Percentiles rank a stretch among this genome's conserved stretches.
These are phyloP conservation scores for Rhagium mordax DNA, from an alignment of 2,888 invertebrate species.

Conservation along the genomic window DNA sequence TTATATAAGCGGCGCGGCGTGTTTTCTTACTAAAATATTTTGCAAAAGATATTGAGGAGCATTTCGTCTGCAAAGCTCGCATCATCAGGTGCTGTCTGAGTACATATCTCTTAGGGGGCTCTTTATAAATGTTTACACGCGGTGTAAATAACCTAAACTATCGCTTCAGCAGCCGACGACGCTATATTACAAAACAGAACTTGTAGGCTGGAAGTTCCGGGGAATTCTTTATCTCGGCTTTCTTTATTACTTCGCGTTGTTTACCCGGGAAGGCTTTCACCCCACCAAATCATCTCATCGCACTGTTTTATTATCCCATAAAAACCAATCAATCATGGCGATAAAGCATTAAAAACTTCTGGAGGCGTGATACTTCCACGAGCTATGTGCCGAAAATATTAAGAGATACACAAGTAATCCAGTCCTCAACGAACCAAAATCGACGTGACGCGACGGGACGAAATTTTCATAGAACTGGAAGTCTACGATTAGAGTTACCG, in stretches of 20 bases:
- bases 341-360: slow-evolving; percentile 20
- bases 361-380: not conserved
- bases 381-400: not conserved
- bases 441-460: not conserved
- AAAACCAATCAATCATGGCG: slow-evolving; percentile 14
- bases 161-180: too few species aligned
- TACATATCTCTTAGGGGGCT: too few species aligned
- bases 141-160: too few species aligned
- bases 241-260: not conserved
- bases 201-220: not conserved
- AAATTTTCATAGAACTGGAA: not conserved
- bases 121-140: too few species aligned
- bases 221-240: not conserved
- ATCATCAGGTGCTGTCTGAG: too few species aligned
- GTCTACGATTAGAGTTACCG: too few species aligned
- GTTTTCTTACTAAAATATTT: too few species aligned
- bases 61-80: too few species aligned
- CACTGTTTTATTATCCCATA: slow-evolving; percentile 14
- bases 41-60: too few species aligned
- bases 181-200: not conserved
- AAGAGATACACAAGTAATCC: not conserved
- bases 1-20: too few species aligned
- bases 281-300: not conserved
- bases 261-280: not conserved
- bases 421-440: not conserved